Evolutionary conservation across 2,113 vertebrate genomes (phyloP).

Genomic region (Cyanistes caeruleus): DNA sequence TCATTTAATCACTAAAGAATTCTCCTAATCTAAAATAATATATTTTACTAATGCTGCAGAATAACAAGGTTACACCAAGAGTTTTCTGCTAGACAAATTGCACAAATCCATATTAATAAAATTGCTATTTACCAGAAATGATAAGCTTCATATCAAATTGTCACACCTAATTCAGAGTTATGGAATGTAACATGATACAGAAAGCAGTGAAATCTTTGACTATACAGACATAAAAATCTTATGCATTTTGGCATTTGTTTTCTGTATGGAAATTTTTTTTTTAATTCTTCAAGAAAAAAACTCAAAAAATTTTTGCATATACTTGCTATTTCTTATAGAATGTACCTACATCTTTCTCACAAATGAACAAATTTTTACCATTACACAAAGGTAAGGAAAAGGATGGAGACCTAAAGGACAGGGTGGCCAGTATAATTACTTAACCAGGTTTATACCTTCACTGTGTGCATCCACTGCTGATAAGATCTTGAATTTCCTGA

Average conservation of each 20-base stretch:
- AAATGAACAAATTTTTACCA: neutral
- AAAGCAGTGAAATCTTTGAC: neutral
- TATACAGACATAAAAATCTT: neutral
- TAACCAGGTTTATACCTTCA: constrained; percentile 83
- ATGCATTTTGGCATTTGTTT: neutral
- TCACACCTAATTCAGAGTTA: neutral
- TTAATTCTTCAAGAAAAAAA: neutral
- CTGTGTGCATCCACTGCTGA: constrained; percentile 93
- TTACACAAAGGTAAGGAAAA: neutral
- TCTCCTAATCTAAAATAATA: constrained; percentile 7
- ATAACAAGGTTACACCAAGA: neutral
- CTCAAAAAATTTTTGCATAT: neutral
- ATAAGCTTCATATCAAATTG: neutral
- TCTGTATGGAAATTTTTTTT: neutral
- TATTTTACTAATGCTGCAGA: constrained; percentile 1
- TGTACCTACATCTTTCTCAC: neutral
- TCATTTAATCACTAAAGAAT: constrained; percentile 15
- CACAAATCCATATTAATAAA: neutral
- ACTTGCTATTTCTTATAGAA: neutral
- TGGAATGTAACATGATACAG: neutral
- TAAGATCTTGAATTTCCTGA: constrained; percentile 90
- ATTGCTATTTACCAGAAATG: neutral
- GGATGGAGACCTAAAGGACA: neutral
- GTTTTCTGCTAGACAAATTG: neutral
- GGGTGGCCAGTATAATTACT: neutral